Base-by-base conservation (phyloP, 2,797 vertebrate species). In the Neosilurus mollespiculum region DNA sequence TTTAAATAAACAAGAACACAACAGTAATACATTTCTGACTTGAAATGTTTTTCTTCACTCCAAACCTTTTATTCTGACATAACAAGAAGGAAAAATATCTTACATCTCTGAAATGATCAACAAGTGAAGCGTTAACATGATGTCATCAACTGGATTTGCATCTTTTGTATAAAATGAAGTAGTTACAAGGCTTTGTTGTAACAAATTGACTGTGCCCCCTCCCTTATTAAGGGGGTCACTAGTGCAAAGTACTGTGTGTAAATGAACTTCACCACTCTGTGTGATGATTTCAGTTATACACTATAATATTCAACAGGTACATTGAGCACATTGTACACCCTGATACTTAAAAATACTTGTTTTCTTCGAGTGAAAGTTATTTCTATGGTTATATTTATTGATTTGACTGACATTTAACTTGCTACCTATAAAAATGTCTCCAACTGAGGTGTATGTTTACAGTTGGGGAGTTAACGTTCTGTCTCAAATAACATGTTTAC, bases 211-310 rank as follows among this genome's bases (percentile, higher is more conserved):
- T 90, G 89, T 70, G 56, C 89, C 89, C 89, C 89, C 89, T 49
- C 69, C 76, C 80, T 73, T 90, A 85, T 77, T 78, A 80, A 77
- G 89, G 89, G 91, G 91, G 92, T 90, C 92, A 90, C 90, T 93
- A 94, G 94, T 95, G 93, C 94, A 94, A 94, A 93, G 93, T 92
- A 93, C 92, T 94, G 93, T 93, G 93, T 94, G 93, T 93, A 94
- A 94, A 94, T 95, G 84, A 86, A 90, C 90, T 89, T 87, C 89
- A 91, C 90, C 91, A 91, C 92, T 89, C 81, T 82, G 87, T 67
- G 78, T 66, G 78, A 34, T 37, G 56, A 69, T 2, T 43, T 58
- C 26, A 58, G 26, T 69, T 59, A n/a, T 53, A 65, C 26, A 2
- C 18, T 26, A 65, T 65, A 43, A 65, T 78, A 43, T 37, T 59